Conservation (phyloP, 2,797 vertebrate genomes). For the Leptatherina wallacei region DNA sequence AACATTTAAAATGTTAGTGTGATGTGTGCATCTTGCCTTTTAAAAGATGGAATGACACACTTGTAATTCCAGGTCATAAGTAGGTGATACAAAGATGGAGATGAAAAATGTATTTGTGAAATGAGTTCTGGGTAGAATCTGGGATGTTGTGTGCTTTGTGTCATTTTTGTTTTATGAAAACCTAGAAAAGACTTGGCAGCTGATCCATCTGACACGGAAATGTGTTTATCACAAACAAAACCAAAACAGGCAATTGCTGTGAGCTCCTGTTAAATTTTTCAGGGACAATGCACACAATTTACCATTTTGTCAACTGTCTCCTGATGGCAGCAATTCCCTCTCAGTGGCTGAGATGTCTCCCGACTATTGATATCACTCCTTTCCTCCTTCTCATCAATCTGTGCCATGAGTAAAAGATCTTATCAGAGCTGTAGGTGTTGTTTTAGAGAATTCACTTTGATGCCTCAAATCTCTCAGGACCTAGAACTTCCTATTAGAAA, state of each 20-base stretch:
- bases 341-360: constrained; percentile 48
- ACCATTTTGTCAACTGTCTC: constrained; percentile 71
- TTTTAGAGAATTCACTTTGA: constrained; percentile 64
- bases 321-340: constrained; percentile 42
- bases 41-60: neutral
- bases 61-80: neutral
- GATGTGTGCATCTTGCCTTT: neutral
- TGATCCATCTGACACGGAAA: constrained; percentile 23
- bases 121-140: neutral
- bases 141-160: constrained; percentile 8
- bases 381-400: constrained; percentile 68
- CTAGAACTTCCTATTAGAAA: neutral
- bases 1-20: too few species aligned
- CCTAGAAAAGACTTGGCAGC: constrained; percentile 37
- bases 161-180: constrained; percentile 41
- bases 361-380: constrained; percentile 61
- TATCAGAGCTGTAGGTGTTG: constrained; percentile 69
- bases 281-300: constrained; percentile 71
- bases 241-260: constrained; percentile 42
- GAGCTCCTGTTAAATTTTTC: constrained; percentile 68
- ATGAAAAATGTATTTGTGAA: constrained; percentile 13
- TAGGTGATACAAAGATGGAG: neutral
- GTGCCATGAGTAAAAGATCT: constrained; percentile 67
- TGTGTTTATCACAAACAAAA: constrained; percentile 50
- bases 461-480: constrained; percentile 47